Base-by-base conservation (phyloP, 2,797 vertebrate species). In the Garrulus glandarius region DNA sequence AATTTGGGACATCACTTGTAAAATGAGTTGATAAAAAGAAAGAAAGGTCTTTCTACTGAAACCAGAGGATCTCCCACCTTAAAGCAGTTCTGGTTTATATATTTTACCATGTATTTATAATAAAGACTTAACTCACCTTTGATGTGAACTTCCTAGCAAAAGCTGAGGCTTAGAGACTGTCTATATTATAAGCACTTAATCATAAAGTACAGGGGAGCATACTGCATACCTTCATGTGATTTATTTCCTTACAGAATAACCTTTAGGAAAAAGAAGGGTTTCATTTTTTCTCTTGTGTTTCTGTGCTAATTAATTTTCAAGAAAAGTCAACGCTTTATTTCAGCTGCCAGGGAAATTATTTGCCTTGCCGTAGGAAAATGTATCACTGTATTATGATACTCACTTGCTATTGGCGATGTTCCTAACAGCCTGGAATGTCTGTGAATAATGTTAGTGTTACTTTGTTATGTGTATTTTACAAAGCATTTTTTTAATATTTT, bases 221-320 rank as follows among this genome's bases (percentile, higher is more conserved):
- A 57, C 70, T 93, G 79, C 87, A 93, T 84, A 74, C 68, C 44
- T 46, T 96, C 74, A 24, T 57, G 50, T 95, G 96, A 96, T 94
- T 96, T 96, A 94, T 93, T 95, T 95, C 47, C 70, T 63, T 80
- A 41, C 64, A 96, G 64, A 93, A 83, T 94, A 94, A 95, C 94
- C 94, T 97, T 96, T 92, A 91, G 70, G 93, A 97, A 89, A 43
- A 89, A 94, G 96, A 95, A 96, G 74, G 23, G 55, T 97, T 97
- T 89, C 77, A 85, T 95, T 95, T 97, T 87, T 93, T 63, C 87
- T 91, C 57, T 84, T 93, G 60, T 80, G 67, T 95, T 93, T 96
- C 76, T 43, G 68, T 65, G 37, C 83, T 93, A 96, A 97, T 97
- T 97, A 96, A 97, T 96, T 97, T 97, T 72, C 86, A 91, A 68